Evolutionary conservation across 23 tunicate species (phyloP).

Genomic region (Trididemnum clinides): DNA sequence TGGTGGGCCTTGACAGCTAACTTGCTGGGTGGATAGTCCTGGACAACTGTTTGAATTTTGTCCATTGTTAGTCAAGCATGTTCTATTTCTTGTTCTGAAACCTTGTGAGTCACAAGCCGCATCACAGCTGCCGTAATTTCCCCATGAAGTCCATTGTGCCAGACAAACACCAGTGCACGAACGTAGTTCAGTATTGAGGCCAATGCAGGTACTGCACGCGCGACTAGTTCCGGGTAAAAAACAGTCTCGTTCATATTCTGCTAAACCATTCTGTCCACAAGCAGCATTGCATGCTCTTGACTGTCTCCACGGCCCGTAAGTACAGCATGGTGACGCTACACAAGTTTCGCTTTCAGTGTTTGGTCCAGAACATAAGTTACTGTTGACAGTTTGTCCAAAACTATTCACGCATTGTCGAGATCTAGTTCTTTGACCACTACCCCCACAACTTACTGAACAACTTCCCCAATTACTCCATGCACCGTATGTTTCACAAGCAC

Average conservation of each 20-base stretch:
- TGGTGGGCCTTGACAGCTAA: background rate
- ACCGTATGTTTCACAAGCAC: no score
- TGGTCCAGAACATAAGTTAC: no score
- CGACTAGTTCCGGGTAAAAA: background rate
- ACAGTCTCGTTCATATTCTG: background rate
- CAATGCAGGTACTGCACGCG: background rate
- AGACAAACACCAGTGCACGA: background rate
- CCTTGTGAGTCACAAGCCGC: slow-evolving; percentile 5
- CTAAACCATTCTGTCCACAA: background rate
- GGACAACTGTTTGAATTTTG: background rate
- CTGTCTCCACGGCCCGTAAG: background rate
- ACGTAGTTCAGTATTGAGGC: background rate
- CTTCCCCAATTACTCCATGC: no score
- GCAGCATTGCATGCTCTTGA: background rate
- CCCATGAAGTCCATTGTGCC: slow-evolving; percentile 2
- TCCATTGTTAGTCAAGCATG: background rate
- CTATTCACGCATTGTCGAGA: no score
- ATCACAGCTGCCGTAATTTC: background rate
- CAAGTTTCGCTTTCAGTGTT: no score
- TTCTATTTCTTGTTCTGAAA: background rate
- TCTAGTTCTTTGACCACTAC: no score
- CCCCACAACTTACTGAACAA: no score
- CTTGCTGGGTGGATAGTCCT: background rate
- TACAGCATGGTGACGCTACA: no score
- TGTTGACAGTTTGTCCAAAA: no score